Conservation (phyloP, 1,140 invertebrate species). For the Armadillidium nasatum region DNA sequence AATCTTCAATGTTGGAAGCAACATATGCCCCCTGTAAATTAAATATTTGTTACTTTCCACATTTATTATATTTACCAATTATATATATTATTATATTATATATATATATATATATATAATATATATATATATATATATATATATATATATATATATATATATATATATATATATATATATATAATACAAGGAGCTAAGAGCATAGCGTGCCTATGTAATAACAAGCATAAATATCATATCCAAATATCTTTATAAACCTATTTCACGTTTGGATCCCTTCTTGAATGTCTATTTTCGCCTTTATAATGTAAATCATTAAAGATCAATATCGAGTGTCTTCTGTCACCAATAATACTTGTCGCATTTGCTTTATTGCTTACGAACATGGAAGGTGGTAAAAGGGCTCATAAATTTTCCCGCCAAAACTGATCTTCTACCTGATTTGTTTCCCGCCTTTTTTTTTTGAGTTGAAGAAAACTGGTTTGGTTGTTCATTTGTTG, state of each 20-base stretch:
- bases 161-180: background rate
- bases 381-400: conserved; percentile 40
- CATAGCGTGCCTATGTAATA: conserved; percentile 37
- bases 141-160: background rate
- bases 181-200: conserved; percentile 22
- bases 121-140: too few species aligned
- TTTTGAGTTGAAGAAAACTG: conserved; percentile 18
- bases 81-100: too few species aligned
- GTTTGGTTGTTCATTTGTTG: background rate
- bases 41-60: too few species aligned
- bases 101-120: too few species aligned
- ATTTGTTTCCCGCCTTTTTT: conserved; percentile 38
- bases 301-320: conserved; percentile 31
- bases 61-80: too few species aligned
- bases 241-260: conserved; percentile 23
- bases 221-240: conserved; percentile 34
- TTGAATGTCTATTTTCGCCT: conserved; percentile 25
- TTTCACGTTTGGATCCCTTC: conserved; percentile 23
- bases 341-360: conserved; percentile 38
- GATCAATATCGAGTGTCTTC: conserved; percentile 34
- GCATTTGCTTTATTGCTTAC: conserved; percentile 38
- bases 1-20: too few species aligned
- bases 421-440: conserved; percentile 40
- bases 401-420: conserved; percentile 37
- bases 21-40: too few species aligned